Percentiles rank a stretch among this genome's conserved stretches.
Evolutionary conservation across 2,888 invertebrate species (phyloP).

Genomic region (Agrenia bidenticulata): DNA sequence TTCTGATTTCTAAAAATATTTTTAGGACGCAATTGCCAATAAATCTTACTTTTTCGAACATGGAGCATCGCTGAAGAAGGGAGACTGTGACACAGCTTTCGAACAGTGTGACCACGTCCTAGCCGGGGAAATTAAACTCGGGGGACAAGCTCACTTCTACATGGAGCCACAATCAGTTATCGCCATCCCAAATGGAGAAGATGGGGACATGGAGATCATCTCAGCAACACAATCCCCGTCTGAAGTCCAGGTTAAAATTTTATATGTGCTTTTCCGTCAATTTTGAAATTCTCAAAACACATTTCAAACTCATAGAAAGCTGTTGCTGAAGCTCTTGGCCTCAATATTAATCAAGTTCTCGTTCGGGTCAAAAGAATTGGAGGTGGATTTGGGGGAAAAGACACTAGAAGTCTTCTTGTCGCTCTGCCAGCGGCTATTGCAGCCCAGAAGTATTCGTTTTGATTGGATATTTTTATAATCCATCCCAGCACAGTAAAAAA

Average conservation of each 20-base stretch:
- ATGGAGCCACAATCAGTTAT: conserved; percentile 71
- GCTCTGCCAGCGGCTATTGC: conserved; percentile 78
- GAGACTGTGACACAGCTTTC: conserved; percentile 71
- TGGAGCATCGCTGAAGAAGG: conserved; percentile 46
- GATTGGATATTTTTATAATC: too few species aligned
- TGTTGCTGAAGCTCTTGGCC: conserved; percentile 56
- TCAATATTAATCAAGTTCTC: conserved; percentile 55
- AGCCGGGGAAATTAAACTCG: conserved; percentile 74
- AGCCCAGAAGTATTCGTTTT: conserved; percentile 64
- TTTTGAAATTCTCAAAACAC: background rate
- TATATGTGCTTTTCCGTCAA: too few species aligned
- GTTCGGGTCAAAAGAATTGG: conserved; percentile 65
- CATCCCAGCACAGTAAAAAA: background rate
- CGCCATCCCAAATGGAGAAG: conserved; percentile 66
- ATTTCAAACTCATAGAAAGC: conserved; percentile 10
- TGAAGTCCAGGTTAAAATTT: conserved; percentile 36
- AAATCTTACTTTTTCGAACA: conserved; percentile 64
- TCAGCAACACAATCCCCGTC: conserved; percentile 79
- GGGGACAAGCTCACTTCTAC: conserved; percentile 96
- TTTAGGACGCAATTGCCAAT: conserved; percentile 74
- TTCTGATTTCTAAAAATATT: too few species aligned
- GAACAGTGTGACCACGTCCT: conserved; percentile 58
- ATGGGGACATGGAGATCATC: conserved; percentile 80
- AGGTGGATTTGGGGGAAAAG: conserved; percentile 96
- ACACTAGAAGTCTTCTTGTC: conserved; percentile 69